A percentile compares a stretch with the other conserved stretches of the same genome.
Conservation (phyloP, 2,113 vertebrate genomes). For the Isurus oxyrinchus region DNA sequence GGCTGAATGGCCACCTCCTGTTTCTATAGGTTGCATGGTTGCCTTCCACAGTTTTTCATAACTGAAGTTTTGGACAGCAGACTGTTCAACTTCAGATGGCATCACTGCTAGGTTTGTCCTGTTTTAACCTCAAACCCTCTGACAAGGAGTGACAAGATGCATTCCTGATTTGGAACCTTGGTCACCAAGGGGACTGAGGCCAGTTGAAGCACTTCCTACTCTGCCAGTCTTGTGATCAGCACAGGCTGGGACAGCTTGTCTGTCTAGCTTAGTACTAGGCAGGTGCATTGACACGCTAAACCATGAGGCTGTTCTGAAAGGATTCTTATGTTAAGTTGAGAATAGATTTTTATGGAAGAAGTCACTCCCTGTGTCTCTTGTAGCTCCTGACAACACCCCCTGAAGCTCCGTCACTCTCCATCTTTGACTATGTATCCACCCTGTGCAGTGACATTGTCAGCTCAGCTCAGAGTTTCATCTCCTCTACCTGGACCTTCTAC, state of each 20-base stretch:
- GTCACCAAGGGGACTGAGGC: not conserved
- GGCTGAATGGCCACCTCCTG: not conserved
- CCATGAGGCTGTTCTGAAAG: not conserved
- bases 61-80: not conserved
- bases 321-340: not conserved
- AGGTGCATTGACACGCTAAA: not conserved
- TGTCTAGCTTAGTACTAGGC: not conserved
- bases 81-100: not conserved
- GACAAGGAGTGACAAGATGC: too few relatives aligned
- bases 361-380: slow-evolving; percentile 5
- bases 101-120: not conserved
- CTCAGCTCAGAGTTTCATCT: slow-evolving; percentile 93
- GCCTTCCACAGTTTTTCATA: not conserved
- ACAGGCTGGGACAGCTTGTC: too few relatives aligned
- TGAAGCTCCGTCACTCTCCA: slow-evolving; percentile 59
- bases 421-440: slow-evolving; percentile 76
- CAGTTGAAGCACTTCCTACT: not conserved
- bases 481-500: slow-evolving; percentile 97
- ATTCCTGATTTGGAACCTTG: not conserved
- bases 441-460: slow-evolving; percentile 89
- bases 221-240: not conserved
- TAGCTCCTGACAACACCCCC: slow-evolving; percentile 62
- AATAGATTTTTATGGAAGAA: not conserved
- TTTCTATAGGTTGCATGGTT: not conserved
- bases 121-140: not conserved